phyloP scores from a whole-genome alignment of 2,888 invertebrate species.

The Ecliptopera silaceata region DNA sequence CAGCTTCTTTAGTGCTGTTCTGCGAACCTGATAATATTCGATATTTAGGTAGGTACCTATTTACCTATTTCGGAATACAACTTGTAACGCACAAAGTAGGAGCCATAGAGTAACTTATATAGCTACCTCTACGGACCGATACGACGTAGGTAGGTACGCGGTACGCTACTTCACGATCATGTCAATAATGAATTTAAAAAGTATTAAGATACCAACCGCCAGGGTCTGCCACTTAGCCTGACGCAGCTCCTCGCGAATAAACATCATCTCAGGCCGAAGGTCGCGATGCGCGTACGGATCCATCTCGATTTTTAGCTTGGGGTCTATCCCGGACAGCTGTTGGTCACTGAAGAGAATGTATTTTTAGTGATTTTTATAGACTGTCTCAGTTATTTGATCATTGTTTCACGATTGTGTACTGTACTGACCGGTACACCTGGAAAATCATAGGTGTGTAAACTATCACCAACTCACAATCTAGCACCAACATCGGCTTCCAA shows the following conservation, averaged over 20 bases:
- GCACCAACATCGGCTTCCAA: constrained; percentile 76
- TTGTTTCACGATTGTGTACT: too few species aligned
- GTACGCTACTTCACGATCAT: too few species aligned
- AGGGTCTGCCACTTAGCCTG: constrained; percentile 73
- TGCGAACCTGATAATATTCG: constrained; percentile 55
- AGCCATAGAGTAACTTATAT: too few species aligned
- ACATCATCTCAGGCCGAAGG: constrained; percentile 77
- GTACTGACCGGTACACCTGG: too few species aligned
- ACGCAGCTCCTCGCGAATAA: constrained; percentile 70
- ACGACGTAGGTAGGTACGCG: background rate
- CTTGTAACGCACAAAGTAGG: too few species aligned
- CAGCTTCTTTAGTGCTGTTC: constrained; percentile 66
- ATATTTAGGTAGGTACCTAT: background rate
- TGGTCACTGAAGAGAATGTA: constrained; percentile 56
- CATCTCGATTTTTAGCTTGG: constrained; percentile 58
- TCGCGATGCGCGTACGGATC: constrained; percentile 67
- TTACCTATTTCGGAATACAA: too few species aligned
- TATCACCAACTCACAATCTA: constrained; percentile 55
- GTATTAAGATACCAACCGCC: constrained; percentile 52
- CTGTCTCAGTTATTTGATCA: background rate
- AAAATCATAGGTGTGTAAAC: too few species aligned
- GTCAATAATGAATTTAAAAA: background rate
- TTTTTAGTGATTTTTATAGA: too few species aligned
- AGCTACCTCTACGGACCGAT: too few species aligned
- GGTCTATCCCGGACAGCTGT: constrained; percentile 66